These are phyloP conservation scores for Calliphora vicina DNA, from an alignment of 1,140 invertebrate species.

Conservation along the genomic window DNA sequence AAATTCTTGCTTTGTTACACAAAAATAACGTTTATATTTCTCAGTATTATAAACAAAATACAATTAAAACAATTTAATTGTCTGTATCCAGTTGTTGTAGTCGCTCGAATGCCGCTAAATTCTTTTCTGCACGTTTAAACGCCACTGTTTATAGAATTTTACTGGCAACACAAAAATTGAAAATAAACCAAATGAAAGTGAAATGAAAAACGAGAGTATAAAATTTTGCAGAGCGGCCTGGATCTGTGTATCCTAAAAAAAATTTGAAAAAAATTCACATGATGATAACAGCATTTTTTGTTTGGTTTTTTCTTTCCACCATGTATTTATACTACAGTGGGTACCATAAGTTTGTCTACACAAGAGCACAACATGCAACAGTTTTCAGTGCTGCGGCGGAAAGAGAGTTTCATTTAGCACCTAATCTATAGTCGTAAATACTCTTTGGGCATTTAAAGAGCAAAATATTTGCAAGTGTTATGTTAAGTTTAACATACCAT, in stretches of 20 bases:
- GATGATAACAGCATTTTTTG: not conserved
- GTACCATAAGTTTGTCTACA: not conserved
- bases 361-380: not conserved
- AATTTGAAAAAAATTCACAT: too few species aligned
- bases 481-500: not conserved
- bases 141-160: not conserved
- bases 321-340: not conserved
- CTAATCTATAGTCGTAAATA: too few species aligned
- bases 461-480: not conserved
- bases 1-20: too few species aligned
- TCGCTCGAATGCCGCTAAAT: not conserved
- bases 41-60: too few species aligned
- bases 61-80: too few species aligned
- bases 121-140: not conserved
- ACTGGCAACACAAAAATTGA: not conserved
- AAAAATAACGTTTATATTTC: too few species aligned
- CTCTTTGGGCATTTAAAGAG: too few species aligned
- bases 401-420: too few species aligned
- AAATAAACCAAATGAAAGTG: not conserved
- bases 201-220: not conserved
- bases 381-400: not conserved
- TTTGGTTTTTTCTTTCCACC: not conserved
- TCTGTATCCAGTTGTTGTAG: too few species aligned
- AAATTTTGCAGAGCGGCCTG: not conserved
- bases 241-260: not conserved